These are phyloP conservation scores for Poecilia wingei DNA, from an alignment of 2,797 vertebrate genomes.

Conservation along the genomic window DNA sequence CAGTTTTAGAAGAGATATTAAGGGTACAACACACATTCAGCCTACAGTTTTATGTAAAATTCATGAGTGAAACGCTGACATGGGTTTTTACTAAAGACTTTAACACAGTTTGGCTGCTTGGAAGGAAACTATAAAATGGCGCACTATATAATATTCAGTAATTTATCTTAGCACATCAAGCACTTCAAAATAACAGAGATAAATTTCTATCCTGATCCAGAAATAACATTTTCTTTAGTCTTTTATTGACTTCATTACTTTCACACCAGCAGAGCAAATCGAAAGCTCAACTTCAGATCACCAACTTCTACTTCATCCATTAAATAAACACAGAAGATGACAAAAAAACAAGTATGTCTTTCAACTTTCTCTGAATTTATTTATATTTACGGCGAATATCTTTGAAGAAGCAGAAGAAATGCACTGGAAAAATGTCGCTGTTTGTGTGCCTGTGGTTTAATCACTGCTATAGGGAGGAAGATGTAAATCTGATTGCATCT, in stretches of 20 bases:
- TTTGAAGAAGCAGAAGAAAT: neutral
- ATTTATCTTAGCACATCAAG: neutral
- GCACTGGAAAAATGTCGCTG: neutral
- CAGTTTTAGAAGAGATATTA: neutral
- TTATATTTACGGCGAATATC: conserved; percentile 29
- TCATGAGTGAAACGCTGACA: neutral
- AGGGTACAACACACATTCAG: neutral
- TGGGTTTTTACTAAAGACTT: too few species aligned
- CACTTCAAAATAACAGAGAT: neutral
- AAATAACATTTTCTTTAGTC: conserved; percentile 6
- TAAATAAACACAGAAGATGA: conserved; percentile 34
- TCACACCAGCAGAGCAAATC: conserved; percentile 37
- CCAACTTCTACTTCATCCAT: conserved; percentile 45
- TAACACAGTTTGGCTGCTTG: too few species aligned
- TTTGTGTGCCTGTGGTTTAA: conserved; percentile 40
- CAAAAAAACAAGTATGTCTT: neutral
- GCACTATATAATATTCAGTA: neutral
- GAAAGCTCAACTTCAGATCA: conserved; percentile 30
- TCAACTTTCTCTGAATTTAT: conserved; percentile 16
- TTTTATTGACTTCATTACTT: conserved; percentile 37
- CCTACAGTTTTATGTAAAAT: neutral
- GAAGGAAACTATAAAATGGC: too few species aligned
- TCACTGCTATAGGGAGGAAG: conserved; percentile 17
- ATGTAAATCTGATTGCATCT: conserved; percentile 38
- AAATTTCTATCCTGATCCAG: neutral